Percentiles rank a stretch among this genome's conserved stretches.
Evolutionary conservation across 2,888 invertebrate species (phyloP).

Genomic region (Eulithis testata): DNA sequence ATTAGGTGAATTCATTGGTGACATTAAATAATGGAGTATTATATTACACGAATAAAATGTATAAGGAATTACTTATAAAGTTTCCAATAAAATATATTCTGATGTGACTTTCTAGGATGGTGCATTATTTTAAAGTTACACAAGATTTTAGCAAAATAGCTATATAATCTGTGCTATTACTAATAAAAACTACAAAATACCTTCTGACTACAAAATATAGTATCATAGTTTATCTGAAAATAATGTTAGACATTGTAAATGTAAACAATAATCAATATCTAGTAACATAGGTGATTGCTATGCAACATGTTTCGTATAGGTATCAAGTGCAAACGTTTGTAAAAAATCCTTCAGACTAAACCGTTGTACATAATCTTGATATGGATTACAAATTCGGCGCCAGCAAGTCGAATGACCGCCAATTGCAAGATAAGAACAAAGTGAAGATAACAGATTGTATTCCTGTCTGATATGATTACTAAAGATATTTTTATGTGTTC

Average conservation of each 20-base stretch:
- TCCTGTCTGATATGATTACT: conserved; percentile 24
- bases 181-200: too few species aligned
- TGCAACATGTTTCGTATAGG: neutral
- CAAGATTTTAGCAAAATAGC: too few species aligned
- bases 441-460: conserved; percentile 45
- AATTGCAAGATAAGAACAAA: conserved; percentile 39
- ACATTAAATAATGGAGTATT: conserved; percentile 25
- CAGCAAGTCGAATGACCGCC: conserved; percentile 57
- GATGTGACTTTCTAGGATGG: neutral
- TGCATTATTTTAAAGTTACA: too few species aligned
- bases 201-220: too few species aligned
- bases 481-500: conserved; percentile 10
- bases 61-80: conserved; percentile 4
- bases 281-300: neutral
- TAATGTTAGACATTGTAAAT: too few species aligned
- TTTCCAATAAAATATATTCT: conserved; percentile 4
- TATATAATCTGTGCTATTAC: too few species aligned
- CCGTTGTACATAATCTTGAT: conserved; percentile 41
- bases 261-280: too few species aligned
- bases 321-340: conserved; percentile 18
- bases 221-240: too few species aligned
- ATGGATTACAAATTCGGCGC: conserved; percentile 60
- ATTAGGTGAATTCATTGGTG: conserved; percentile 27
- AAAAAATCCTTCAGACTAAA: conserved; percentile 24
- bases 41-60: conserved; percentile 20